phyloP scores from a whole-genome alignment of 2,113 vertebrate genomes.

The Mustelus asterias region DNA sequence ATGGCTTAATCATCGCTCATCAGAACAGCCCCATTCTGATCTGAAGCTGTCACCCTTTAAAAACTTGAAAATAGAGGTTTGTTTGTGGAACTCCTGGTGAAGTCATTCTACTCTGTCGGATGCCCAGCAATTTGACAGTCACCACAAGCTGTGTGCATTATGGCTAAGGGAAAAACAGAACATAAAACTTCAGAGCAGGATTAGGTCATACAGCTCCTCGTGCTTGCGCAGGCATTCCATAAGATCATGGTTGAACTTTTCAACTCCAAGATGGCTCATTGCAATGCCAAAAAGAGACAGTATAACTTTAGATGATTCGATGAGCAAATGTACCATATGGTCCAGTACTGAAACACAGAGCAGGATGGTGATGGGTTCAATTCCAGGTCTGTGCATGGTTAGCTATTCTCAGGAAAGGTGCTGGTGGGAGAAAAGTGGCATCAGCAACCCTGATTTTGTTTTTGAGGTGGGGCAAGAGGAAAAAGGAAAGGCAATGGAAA shows the following conservation, averaged over 20 bases:
- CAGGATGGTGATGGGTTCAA: neutral
- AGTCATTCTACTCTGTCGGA: neutral
- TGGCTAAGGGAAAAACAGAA: neutral
- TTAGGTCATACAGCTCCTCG: too few species aligned
- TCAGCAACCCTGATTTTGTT: too few species aligned
- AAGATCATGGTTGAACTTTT: too few species aligned
- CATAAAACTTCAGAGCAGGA: too few species aligned
- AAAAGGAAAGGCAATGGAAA: too few species aligned
- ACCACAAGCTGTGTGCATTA: neutral
- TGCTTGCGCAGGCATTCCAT: too few species aligned
- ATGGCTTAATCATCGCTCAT: neutral
- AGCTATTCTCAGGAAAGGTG: too few species aligned
- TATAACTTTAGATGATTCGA: too few species aligned
- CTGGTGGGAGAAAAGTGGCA: too few species aligned
- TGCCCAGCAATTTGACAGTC: neutral
- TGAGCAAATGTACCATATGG: neutral
- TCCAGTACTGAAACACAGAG: neutral
- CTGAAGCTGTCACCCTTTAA: neutral
- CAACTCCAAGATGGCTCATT: neutral
- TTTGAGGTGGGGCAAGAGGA: neutral
- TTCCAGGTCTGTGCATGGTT: neutral
- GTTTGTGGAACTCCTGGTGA: neutral
- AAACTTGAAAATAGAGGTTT: neutral
- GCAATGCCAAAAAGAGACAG: neutral
- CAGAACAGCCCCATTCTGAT: neutral